Evolutionary conservation across 1,140 invertebrate species (phyloP).

Genomic region (Drosophila mojavensis): DNA sequence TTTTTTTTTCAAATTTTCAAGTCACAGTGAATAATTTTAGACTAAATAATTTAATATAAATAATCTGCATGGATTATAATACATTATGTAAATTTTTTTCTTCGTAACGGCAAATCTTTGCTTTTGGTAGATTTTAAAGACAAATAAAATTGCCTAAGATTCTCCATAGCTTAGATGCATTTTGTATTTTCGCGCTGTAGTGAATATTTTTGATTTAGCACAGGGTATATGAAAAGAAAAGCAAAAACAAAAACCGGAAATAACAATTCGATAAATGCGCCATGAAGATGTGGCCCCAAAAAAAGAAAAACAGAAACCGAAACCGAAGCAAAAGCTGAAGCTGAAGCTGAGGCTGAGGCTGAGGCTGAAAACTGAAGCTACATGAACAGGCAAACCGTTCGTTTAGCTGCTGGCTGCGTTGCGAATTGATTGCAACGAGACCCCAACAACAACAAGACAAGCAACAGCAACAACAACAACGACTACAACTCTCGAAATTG

Average conservation of each 20-base stretch:
- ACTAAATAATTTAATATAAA: no score
- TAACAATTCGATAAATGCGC: constrained; percentile 82
- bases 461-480: constrained; percentile 5
- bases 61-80: no score
- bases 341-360: background rate
- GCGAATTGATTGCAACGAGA: constrained; percentile 57
- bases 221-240: background rate
- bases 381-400: constrained; percentile 45
- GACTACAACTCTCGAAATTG: constrained; percentile 27
- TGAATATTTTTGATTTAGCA: no score
- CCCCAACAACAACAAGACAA: constrained; percentile 12
- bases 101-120: no score
- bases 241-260: constrained; percentile 65
- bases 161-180: no score
- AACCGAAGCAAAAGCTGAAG: background rate
- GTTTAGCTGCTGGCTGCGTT: constrained; percentile 49
- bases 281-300: constrained; percentile 58
- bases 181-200: no score
- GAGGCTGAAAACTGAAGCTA: constrained; percentile 1
- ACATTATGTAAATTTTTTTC: no score
- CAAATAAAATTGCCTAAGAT: no score
- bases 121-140: no score
- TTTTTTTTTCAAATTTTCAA: no score
- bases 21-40: no score
- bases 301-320: constrained; percentile 11